Base-by-base conservation (phyloP, 2,797 vertebrate species). In the Lophius americanus region DNA sequence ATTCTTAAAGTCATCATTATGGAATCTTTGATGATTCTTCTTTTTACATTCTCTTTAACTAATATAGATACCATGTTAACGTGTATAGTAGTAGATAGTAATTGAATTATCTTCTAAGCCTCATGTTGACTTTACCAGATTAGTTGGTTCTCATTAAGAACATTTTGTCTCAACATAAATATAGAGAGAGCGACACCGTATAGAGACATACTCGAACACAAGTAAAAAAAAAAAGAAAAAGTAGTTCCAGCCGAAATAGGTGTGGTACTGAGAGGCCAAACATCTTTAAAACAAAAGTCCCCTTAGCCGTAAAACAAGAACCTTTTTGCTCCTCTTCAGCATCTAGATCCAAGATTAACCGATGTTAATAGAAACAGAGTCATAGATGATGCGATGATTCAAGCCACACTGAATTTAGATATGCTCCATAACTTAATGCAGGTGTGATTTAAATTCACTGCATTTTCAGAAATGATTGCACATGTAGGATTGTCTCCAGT, bases 371-470 rank as follows among this genome's bases (percentile, higher is more conserved):
- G 9, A 11, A 60, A 55, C 4, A 42, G 7, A 13, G 4, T 63
- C 33, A 44, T 4, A 38, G 52, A 59, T 48, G 23, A 11, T n/a
- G 8, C 51, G 10, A 42, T 13, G 11, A 50, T 53, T 54, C 9
- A 37, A 0, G 5, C 52, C 9, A 61, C 58, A 59, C 57, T 51
- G 13, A 61, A 57, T 60, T 36, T 23, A 70, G 43, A 9, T 37
- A 4, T 54, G 39, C 12, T n/a, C 43, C 43, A 7, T 58, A 54
- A 41, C 23, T 3, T 51, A 39, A 9, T 46, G 23, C 12, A 8
- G 14, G 37, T 74, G 44, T 60, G 13, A 59, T 35, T 7, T 58
- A 41, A 3, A 39, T 33, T 39, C n/a, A 61, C 48, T 60, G 4
- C 33, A 33, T 44, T 2, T 54, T 54, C 39, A 13, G 48, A 46